Base-by-base conservation (phyloP, 2,113 vertebrate species). In the Pao palembangensis region DNA sequence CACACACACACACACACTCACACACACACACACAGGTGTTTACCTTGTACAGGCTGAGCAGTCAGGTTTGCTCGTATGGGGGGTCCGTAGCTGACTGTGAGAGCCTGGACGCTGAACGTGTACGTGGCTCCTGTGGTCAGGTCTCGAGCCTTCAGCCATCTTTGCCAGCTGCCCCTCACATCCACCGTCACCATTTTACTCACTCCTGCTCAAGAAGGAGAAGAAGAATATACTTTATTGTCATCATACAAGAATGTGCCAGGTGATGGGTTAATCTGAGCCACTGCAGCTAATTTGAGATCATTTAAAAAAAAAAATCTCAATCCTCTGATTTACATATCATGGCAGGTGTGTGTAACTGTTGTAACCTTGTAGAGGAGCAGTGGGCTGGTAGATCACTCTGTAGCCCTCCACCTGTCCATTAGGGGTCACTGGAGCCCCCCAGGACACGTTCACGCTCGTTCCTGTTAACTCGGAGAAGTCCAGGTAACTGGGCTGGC, bases 141-240 rank as follows among this genome's bases (percentile, higher is more conserved):
- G 69, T 98, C 96, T 25, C 94, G 91, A 55, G 96, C 93, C 82
- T 96, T 96, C 55, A 98, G 79, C 96, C 96, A 98, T 49, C 91
- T 93, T 42, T 94, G 96, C 94, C 94, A 91, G 86, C 91, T 93
- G 49, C 95, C 96, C 62, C 92, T 91, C 38, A 98, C 94, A 10
- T 96, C 94, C 89, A 98, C 95, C 0, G 95, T 98, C 85, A 98
- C 95, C 79, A 96, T 93, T 85, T 96, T 97, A 76, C 92, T 98
- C 71, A 98, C 94, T 11, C 96, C 96, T 98, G 67, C 63, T 61
- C 17, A 74, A 17, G 57, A 55, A 68, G n/a, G 44, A 20, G 18
- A 8, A 62, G 53, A 73, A 14, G 55, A 28, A 20, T 14, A 58
- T 28, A 49, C 1, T 51, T 73, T 31, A 69, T 25, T 7, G 8